A percentile compares a stretch with the other conserved stretches of the same genome.
These are phyloP conservation scores for Noctua pronuba DNA, from an alignment of 2,888 invertebrate genomes.

Conservation along the genomic window DNA sequence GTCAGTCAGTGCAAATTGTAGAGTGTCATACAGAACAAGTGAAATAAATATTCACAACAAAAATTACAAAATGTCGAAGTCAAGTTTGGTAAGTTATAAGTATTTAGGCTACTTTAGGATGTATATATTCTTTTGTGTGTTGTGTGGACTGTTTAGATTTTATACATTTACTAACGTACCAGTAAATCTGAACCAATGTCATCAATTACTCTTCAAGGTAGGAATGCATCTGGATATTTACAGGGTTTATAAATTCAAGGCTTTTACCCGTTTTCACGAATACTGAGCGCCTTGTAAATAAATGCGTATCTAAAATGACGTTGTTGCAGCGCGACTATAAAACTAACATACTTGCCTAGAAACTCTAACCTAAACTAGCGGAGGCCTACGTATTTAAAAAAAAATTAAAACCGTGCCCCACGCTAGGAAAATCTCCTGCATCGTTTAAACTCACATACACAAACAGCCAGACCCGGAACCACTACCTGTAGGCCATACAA, in stretches of 20 bases:
- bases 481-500: background rate
- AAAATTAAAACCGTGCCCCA: background rate
- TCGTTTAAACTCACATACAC: background rate
- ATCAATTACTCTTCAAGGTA: background rate
- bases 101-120: conserved; percentile 42
- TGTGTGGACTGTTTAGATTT: conserved; percentile 25
- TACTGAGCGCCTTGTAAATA: background rate
- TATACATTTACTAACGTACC: background rate
- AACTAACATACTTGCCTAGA: background rate
- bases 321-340: background rate
- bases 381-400: background rate
- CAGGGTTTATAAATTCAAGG: background rate
- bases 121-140: conserved; percentile 54
- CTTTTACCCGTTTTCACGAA: background rate
- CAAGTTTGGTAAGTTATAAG: conserved; percentile 72
- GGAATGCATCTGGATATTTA: background rate
- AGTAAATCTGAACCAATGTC: background rate
- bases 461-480: background rate
- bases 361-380: background rate
- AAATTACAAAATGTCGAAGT: conserved; percentile 71
- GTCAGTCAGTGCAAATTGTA: conserved; percentile 74
- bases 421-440: background rate
- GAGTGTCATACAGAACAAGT: conserved; percentile 68
- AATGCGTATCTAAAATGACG: background rate
- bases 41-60: conserved; percentile 58